Evolutionary conservation across 2,797 vertebrate species (phyloP).

Genomic region (Rousettus madagascariensis): DNA sequence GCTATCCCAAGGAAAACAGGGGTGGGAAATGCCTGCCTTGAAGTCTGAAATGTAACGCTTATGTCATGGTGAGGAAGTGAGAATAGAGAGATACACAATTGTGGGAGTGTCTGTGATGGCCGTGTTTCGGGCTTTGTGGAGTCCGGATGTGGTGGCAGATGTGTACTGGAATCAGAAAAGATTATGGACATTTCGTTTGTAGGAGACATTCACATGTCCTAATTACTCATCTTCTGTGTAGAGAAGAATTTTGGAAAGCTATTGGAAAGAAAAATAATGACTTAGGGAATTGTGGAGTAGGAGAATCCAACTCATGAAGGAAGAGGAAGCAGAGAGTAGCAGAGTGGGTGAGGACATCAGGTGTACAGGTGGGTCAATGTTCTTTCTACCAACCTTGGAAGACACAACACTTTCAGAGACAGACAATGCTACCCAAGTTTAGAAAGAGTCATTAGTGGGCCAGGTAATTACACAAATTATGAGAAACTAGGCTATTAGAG

Average conservation of each 20-base stretch:
- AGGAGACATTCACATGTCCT: background rate
- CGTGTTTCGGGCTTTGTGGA: background rate
- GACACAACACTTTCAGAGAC: background rate
- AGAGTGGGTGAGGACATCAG: background rate
- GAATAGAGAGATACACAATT: background rate
- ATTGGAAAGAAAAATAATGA: background rate
- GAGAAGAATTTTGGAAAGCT: constrained; percentile 7
- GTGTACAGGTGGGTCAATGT: background rate
- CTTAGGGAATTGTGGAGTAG: background rate
- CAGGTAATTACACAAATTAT: background rate
- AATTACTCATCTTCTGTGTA: background rate
- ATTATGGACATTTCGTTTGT: background rate
- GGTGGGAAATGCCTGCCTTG: too few relatives aligned
- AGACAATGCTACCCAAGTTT: background rate
- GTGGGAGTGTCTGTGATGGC: too few relatives aligned
- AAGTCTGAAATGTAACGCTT: background rate
- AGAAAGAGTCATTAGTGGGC: background rate
- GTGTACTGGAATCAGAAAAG: background rate
- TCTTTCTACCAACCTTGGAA: background rate
- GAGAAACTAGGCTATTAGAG: background rate
- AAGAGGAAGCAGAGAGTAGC: background rate
- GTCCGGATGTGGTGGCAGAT: background rate
- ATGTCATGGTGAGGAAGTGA: background rate
- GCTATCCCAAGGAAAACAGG: background rate
- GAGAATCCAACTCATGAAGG: background rate